phyloP scores from a whole-genome alignment of 2,113 vertebrate genomes.

The Porphyrio hochstetteri region DNA sequence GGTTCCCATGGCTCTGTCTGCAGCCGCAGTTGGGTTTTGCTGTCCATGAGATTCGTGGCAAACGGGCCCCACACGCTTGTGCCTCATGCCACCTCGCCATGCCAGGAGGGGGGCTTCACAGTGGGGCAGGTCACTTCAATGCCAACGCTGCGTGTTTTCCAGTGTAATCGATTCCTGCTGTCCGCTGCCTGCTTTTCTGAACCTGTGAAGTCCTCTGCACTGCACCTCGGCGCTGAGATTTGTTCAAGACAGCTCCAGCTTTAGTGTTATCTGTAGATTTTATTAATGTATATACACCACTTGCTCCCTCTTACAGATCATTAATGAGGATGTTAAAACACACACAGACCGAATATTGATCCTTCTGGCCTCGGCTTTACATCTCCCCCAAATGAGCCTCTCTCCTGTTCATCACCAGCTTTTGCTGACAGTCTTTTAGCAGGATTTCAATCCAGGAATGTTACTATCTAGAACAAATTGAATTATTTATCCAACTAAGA shows the following conservation, averaged over 20 bases:
- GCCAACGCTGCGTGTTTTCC: neutral
- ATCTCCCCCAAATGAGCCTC: conserved; percentile 26
- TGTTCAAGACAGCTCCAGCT: neutral
- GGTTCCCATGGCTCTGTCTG: neutral
- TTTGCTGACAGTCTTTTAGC: conserved; percentile 33
- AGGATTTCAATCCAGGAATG: conserved; percentile 37
- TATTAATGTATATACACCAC: conserved; percentile 38
- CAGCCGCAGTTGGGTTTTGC: neutral
- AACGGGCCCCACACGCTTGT: fast-evolving
- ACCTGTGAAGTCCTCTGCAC: neutral
- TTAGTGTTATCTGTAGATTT: conserved; percentile 30
- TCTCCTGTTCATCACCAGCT: conserved; percentile 36
- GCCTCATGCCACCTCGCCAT: neutral
- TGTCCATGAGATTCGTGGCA: neutral
- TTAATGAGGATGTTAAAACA: conserved; percentile 64
- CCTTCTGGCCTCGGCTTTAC: conserved; percentile 45
- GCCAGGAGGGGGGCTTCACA: neutral
- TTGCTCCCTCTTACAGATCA: conserved; percentile 58
- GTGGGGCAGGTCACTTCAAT: neutral
- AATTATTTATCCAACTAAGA: conserved; percentile 64
- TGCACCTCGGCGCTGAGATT: neutral
- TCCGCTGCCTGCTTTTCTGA: neutral
- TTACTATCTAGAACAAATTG: conserved; percentile 33
- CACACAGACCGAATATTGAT: conserved; percentile 57
- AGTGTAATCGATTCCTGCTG: neutral